Percentiles rank a stretch among this genome's conserved stretches.
phyloP scores from a whole-genome alignment of 2,888 invertebrate genomes.

The Caenorhabditis becei region DNA sequence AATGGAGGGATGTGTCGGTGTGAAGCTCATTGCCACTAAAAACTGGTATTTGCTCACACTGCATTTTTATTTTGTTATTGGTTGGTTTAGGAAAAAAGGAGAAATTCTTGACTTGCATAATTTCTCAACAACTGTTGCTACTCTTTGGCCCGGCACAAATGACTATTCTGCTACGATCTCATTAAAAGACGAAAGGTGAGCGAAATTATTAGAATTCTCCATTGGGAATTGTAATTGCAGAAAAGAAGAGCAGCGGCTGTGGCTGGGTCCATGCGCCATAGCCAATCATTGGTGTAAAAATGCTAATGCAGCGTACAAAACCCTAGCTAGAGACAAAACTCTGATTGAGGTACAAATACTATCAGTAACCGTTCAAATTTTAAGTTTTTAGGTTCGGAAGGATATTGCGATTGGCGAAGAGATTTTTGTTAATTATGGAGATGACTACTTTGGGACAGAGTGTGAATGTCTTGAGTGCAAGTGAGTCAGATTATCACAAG shows the following conservation, averaged over 20 bases:
- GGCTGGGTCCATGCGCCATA: not conserved
- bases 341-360: too few relatives aligned
- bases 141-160: too few relatives aligned
- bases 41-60: not conserved
- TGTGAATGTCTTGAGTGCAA: constrained; percentile 10
- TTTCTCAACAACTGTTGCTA: not conserved
- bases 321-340: too few relatives aligned
- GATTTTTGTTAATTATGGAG: constrained; percentile 6
- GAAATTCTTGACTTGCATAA: not conserved
- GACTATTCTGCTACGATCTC: too few relatives aligned
- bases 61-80: not conserved
- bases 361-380: too few relatives aligned
- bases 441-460: not conserved
- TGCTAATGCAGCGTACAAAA: too few relatives aligned
- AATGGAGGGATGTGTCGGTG: not conserved
- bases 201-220: too few relatives aligned
- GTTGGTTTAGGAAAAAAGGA: not conserved
- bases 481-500: too few relatives aligned
- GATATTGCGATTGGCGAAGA: constrained; percentile 14
- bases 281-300: not conserved
- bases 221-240: too few relatives aligned
- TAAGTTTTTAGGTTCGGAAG: not conserved
- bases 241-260: not conserved
- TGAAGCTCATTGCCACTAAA: not conserved
- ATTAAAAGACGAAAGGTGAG: too few relatives aligned